A percentile compares a stretch with the other conserved stretches of the same genome.
Conservation (phyloP, 1,140 invertebrate genomes). For the Drosophila melanica region DNA sequence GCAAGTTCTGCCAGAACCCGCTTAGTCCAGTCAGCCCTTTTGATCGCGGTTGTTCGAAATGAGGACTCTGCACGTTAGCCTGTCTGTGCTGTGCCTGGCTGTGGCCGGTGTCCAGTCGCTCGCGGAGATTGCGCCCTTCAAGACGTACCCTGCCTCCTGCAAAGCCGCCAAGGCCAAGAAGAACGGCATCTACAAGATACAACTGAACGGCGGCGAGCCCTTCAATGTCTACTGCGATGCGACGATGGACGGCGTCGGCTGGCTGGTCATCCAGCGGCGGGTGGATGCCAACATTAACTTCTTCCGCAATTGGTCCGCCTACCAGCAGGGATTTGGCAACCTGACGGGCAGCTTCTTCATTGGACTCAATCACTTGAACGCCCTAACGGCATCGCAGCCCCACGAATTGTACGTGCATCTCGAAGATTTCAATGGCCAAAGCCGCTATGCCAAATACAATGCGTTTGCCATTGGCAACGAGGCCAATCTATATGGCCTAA, state of each 20-base stretch:
- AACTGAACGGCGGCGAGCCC: conserved; percentile 14
- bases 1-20: background rate
- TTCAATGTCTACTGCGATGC: conserved; percentile 46
- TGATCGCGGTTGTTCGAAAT: conserved; percentile 1
- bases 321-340: conserved; percentile 41
- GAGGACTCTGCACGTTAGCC: conserved; percentile 5
- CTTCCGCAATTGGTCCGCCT: conserved; percentile 41
- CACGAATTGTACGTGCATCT: conserved; percentile 44
- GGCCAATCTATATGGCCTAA: conserved; percentile 26
- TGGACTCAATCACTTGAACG: conserved; percentile 29
- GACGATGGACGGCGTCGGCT: conserved; percentile 20
- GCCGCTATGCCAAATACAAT: conserved; percentile 28
- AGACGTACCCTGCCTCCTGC: conserved; percentile 27
- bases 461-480: conserved; percentile 39
- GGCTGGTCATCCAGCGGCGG: conserved; percentile 48
- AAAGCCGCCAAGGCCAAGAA: conserved; percentile 45
- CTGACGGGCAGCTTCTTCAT: conserved; percentile 33
- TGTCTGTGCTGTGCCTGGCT: conserved; percentile 7
- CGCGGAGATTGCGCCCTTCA: conserved; percentile 15
- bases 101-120: conserved; percentile 5
- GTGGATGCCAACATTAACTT: conserved; percentile 39
- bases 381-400: background rate
- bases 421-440: conserved; percentile 32
- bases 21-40: background rate
- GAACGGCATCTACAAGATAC: conserved; percentile 39